Evolutionary conservation across 2,888 invertebrate species (phyloP), one percentile per base, ranked within the genome.

Genomic region (Elmis aenea): DNA sequence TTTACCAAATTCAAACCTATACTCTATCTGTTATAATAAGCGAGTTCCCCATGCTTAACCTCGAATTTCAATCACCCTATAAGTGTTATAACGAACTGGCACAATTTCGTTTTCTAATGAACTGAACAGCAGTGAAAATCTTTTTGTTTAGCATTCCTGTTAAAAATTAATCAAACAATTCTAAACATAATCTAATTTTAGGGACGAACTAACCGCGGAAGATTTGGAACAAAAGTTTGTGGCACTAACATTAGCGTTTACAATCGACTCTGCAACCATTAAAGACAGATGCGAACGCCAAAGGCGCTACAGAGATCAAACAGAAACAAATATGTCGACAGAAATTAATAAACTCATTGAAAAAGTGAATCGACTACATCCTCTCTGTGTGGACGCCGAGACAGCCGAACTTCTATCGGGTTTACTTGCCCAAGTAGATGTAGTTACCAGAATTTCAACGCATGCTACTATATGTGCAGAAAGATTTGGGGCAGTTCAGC

Each of bases 201-300:
- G 68, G 33, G 66, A 67, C 38, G 50, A 58, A 18, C 42, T 61
- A 30, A 63, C 44, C 33, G 66, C 68, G 38, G 66, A 67, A 34
- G 68, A 67, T 42, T 44, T 68, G 13, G 67, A 78, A 71, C 71
- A 69, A 49, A 76, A 75, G 54, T 78, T 76, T 58, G 67, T 68
- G 5, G 68, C 72, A 28, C 59, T 78, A 31, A 68, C 76, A 2
- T 56, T 78, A 48, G 76, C 77, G 5, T 76, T 78, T 59, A 71
- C 73, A 45, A 77, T 76, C 27, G 79, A 79, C 57, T 68, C 72
- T 21, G 60, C 72, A 26, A 77, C 77, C 2, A 63, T 78, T 28
- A 67, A 68, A 36, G 69, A 73, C 48, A 59, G 79, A 29, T 65
- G 73, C 32, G 72, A 74, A 37, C 66, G 76, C 13, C 77, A 77